phyloP scores from a whole-genome alignment of 1,140 invertebrate species.

The Drosophila ananassae region DNA sequence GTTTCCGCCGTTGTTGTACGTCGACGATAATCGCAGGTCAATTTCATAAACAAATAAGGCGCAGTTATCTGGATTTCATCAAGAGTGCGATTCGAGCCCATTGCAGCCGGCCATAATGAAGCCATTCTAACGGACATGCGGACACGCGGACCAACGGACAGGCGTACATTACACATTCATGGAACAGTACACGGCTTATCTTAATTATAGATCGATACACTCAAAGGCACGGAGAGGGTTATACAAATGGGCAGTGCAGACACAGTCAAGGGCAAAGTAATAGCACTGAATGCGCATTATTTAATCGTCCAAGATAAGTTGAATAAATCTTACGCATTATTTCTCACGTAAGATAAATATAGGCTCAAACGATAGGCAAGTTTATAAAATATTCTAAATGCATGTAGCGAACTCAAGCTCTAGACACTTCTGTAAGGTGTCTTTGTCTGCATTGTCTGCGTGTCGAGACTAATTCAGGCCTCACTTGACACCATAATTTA shows the following conservation, averaged over 20 bases:
- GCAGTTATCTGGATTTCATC: conserved; percentile 58
- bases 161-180: conserved; percentile 17
- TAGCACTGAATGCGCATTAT: not conserved
- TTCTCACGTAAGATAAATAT: not conserved
- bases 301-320: not conserved
- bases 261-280: not conserved
- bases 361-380: too few relatives aligned
- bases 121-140: conserved; percentile 29
- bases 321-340: not conserved
- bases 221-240: conserved; percentile 23
- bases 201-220: conserved; percentile 78
- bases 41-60: conserved; percentile 80
- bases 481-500: conserved; percentile 75
- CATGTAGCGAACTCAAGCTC: too few relatives aligned
- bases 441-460: conserved; percentile 38
- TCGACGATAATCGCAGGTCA: conserved; percentile 70
- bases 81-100: conserved; percentile 42
- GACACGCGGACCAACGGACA: conserved; percentile 31
- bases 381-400: too few relatives aligned
- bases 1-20: conserved; percentile 42
- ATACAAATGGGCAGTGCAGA: not conserved
- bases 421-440: conserved; percentile 7
- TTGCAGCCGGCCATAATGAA: conserved; percentile 56
- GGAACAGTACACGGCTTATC: conserved; percentile 45
- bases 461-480: conserved; percentile 70